Base-by-base conservation (phyloP, 2,888 invertebrate species). In the Agonopterix heracliana region DNA sequence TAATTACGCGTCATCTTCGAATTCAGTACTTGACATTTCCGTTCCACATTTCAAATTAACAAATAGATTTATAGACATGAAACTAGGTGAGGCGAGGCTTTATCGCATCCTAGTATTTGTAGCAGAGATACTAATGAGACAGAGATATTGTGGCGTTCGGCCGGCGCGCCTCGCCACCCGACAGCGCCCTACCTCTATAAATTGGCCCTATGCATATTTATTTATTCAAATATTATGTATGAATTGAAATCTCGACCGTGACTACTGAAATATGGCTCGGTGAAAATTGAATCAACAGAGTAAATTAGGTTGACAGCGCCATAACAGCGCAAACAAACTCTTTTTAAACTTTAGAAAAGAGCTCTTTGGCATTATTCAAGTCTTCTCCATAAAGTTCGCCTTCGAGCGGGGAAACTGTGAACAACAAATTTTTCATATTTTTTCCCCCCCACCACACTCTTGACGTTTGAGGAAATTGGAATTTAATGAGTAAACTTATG, bases 161-260 rank as follows among this genome's bases (percentile, higher is more conserved):
- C 26, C 26, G 7, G 5, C 26, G 26, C 5, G 26, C 69, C 71
- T 62, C 71, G 66, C 63, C 71, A 71, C 64, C 65, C 71, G 71
- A 68, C 68, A 66, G 67, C 68, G 66, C 66, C 49, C 57, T 9
- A 75, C 78, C 85, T 80, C 81, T 83, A 86, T 85, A 87, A 87
- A 87, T 87, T 88, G 86, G 78, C 85, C 85, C 79, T 86, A 88
- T 88, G 87, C 87, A 87, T 88, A 88, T 88, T 87, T 87, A 87
- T 87, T 86, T 88, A 87, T 88, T 88, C 88, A 87, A 88, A 88
- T 86, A 67, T 72, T 72, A 81, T 81, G 81, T 84, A 86, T 83
- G 85, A 85, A 85, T 87, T 87, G 87, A 87, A 85, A 86, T 85
- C 83, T 82, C 80, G 66, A 60, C 66, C 66, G 68, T 72, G 75